These are phyloP conservation scores for Podarcis cretensis DNA, from an alignment of 2,113 vertebrate species.

Conservation along the genomic window DNA sequence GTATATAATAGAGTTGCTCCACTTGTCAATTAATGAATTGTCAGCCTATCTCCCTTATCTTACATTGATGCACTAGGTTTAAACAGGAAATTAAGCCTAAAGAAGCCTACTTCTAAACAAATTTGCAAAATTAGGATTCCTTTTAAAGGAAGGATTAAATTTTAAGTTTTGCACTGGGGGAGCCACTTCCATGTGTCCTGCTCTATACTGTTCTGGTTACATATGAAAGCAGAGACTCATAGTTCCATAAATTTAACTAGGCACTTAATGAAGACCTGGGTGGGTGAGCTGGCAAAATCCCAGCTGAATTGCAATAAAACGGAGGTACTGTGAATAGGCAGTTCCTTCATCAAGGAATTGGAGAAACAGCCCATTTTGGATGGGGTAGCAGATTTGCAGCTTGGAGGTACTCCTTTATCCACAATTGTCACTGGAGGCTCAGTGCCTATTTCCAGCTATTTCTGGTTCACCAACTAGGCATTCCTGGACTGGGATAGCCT, in stretches of 20 bases:
- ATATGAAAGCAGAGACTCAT: not conserved
- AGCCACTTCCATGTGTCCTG: not conserved
- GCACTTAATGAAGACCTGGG: no score
- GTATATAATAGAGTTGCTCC: no score
- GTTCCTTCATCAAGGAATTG: no score
- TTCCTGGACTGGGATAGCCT: not conserved
- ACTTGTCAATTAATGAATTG: no score
- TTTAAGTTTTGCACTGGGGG: not conserved
- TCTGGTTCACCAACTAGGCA: not conserved
- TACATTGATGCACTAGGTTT: no score
- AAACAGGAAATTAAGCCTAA: not conserved
- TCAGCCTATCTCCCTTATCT: no score
- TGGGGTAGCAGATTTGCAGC: no score
- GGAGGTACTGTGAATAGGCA: no score
- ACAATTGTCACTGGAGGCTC: not conserved
- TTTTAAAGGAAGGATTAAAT: not conserved
- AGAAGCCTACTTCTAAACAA: not conserved
- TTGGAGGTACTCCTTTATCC: not conserved
- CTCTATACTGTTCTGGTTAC: not conserved
- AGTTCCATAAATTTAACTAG: no score
- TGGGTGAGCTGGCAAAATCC: no score
- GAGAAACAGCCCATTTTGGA: no score
- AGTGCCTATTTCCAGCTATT: not conserved
- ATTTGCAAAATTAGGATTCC: not conserved
- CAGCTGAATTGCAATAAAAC: no score